Evolutionary conservation across 2,113 vertebrate genomes (phyloP), one percentile per base, ranked within the genome.

Genomic region (Tachuris rubrigastra): DNA sequence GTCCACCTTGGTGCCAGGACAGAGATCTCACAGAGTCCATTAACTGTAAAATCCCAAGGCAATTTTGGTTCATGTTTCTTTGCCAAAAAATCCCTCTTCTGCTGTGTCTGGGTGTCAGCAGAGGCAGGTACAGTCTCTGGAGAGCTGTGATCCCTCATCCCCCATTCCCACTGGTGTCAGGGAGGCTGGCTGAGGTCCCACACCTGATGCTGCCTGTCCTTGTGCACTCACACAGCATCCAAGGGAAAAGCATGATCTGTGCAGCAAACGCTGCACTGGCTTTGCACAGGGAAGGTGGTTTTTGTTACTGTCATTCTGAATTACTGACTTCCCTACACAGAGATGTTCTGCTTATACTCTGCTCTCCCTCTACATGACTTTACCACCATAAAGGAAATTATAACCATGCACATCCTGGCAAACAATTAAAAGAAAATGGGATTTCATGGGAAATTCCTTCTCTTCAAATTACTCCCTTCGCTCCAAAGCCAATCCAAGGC

Each of bases 311-410:
- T 52, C 75, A 31, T 14, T 13, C 14, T 44, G 46, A 95, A 75
- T 75, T 59, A 84, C 10, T 73, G 85, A 41, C 62, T 93, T 74
- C 24, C 62, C 41, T 28, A 74, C 33, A 49, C 15, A 59, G 24
- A 58, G 85, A 60, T 35, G 28, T 81, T 86, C 72, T 93, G 79
- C 49, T 93, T 72, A 63, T 9, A 24, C 76, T 94, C 85, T 81
- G 42, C 12, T 68, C 58, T 84, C 63, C 58, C 66, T 89, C 58
- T 60, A 49, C 49, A n/a, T 25, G 56, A 68, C 69, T 93, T 31
- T 27, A 85, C 55, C 63, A 74, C 47, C 14, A n/a, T 14, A 68
- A 78, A 94, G 55, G 53, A 93, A 69, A 93, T 89, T 39, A 76
- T 18, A 93, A 87, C 35, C 44, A 53, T 3, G 63, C 4, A 1